Evolutionary conservation across 2,797 vertebrate species (phyloP), one percentile per base, ranked within the genome.

Genomic region (Chromis chromis): DNA sequence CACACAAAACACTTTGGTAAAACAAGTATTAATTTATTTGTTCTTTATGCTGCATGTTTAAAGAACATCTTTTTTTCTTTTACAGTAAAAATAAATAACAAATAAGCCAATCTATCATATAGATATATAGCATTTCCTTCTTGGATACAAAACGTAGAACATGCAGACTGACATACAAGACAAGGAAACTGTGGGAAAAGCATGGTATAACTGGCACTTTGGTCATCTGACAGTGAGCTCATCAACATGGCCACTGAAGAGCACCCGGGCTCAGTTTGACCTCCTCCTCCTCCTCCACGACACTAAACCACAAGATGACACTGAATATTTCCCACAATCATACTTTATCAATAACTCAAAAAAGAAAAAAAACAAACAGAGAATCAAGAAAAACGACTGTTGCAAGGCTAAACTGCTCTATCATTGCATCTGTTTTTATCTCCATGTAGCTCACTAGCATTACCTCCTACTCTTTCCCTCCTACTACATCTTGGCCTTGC

Each of bases 11-110:
- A 59, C 73, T 86, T 78, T 74, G 87, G 85, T 87, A 86, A 93
- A 93, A 85, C 89, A 90, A 87, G 90, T 89, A 89, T 73, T 85
- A 88, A 93, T 95, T 91, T 93, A 94, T 94, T 94, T 5, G 76
- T 79, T 71, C 39, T 86, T 68, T 33, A 77, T 66, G 28, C 27
- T 72, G 44, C 57, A 22, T 84, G 66, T 76, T 78, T 77, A 31
- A 72, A 73, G 79, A 79, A 76, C 81, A 67, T 83, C 14, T 74
- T 56, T 79, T 79, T 74, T 67, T 71, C 28, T 78, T 80, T 62
- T 53, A 90, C 72, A 76, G 40, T 87, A 90, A 75, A 90, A 90
- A 89, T 83, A 74, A 86, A 79, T 79, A 64, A 88, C 86, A 89
- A 86, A 67, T 66, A 55, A 76, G 28, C 50, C 21, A 46, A 65